These are phyloP conservation scores for Icerya purchasi DNA, from an alignment of 2,888 invertebrate genomes.

Conservation along the genomic window DNA sequence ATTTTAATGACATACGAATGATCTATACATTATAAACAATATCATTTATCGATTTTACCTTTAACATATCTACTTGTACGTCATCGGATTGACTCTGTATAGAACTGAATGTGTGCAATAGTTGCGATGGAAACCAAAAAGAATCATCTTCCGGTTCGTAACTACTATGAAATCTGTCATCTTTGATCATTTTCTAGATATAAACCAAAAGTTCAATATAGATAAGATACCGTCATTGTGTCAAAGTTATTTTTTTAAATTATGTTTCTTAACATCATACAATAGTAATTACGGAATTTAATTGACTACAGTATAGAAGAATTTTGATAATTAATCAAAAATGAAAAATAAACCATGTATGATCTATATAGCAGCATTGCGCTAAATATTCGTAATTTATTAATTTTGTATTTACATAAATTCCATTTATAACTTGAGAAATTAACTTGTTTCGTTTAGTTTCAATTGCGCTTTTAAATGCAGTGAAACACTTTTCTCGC, in stretches of 20 bases:
- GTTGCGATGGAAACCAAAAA: constrained; percentile 76
- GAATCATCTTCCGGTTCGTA: constrained; percentile 81
- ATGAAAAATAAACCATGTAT: too few species aligned
- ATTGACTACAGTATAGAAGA: too few species aligned
- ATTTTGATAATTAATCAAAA: too few species aligned
- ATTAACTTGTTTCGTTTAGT: constrained; percentile 68
- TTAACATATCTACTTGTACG: constrained; percentile 47
- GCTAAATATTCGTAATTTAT: too few species aligned
- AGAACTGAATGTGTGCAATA: constrained; percentile 62
- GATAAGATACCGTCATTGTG: too few species aligned
- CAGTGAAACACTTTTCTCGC: constrained; percentile 60
- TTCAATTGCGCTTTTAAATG: constrained; percentile 69
- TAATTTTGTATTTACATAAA: constrained; percentile 46
- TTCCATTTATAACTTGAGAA: constrained; percentile 59
- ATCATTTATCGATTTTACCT: constrained; percentile 34
- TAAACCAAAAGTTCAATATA: too few species aligned
- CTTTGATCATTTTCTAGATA: constrained; percentile 79
- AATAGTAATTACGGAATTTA: too few species aligned
- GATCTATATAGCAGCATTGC: too few species aligned
- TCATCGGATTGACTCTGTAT: constrained; percentile 64
- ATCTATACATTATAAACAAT: neutral
- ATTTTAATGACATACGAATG: neutral
- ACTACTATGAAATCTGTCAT: constrained; percentile 75
- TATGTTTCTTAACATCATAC: too few species aligned
- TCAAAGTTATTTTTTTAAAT: too few species aligned